Conservation (phyloP, 2,113 vertebrate genomes). For the Tupaia tana region DNA sequence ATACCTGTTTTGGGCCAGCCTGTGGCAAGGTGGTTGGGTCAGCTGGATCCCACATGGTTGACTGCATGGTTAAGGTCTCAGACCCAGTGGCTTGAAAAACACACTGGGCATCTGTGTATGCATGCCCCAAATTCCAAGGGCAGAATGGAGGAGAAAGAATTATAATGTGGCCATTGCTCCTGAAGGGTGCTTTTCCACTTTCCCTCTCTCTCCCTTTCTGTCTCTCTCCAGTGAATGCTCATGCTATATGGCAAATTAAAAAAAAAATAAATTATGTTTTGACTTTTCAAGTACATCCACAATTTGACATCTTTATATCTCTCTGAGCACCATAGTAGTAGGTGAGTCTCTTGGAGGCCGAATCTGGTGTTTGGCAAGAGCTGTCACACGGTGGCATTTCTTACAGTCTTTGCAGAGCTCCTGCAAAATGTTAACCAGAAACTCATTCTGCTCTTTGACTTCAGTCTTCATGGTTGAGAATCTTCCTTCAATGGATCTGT, state of each 20-base stretch:
- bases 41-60: too few species aligned
- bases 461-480: slow-evolving; percentile 54
- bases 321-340: neutral
- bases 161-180: too few species aligned
- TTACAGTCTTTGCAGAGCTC: neutral
- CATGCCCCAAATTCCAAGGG: too few species aligned
- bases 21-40: too few species aligned
- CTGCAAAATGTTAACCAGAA: slow-evolving; percentile 55
- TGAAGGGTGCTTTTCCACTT: too few species aligned
- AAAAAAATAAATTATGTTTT: neutral
- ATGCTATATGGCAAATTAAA: too few species aligned
- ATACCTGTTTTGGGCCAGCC: neutral
- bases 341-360: neutral
- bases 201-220: too few species aligned
- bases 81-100: too few species aligned
- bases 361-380: neutral
- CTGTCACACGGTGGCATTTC: neutral
- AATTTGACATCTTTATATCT: neutral
- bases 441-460: slow-evolving; percentile 10
- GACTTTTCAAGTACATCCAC: neutral
- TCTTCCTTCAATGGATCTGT: slow-evolving; percentile 28
- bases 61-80: too few species aligned
- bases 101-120: too few species aligned
- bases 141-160: too few species aligned
- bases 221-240: too few species aligned